Base-by-base conservation (phyloP, 92 coral and sea anemone genomes). In the Metridium senile region DNA sequence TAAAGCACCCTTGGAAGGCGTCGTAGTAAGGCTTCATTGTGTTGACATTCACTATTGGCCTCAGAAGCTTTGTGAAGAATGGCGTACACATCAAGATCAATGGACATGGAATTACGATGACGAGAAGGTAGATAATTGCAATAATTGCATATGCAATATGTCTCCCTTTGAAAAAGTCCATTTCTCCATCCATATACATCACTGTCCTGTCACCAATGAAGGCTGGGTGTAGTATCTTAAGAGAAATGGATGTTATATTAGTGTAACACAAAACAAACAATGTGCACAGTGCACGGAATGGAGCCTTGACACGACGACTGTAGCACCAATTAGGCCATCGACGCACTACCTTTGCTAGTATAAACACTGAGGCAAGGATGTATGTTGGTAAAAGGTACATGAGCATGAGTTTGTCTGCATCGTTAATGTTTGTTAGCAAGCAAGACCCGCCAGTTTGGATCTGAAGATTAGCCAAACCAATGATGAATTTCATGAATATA, bases 211-310 rank as follows among this genome's bases (percentile, higher is more conserved):
- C 71, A 26, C 89, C 91, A 29, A 94, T 21, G 26, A 22, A 39
- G 26, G 90, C 94, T 1, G 85, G 78, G 59, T 77, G 65, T 11
- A 94, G 84, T 59, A 94, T 89, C 68, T 76, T 85, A 43, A 94
- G 82, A 4, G 97, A 89, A 74, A 92, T 82, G 10, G 81, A 58
- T 6, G 92, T 87, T 74, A 94, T 86, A 26, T 93, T 88, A 19
- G 98, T 87, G 63, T 94, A 94, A 58, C 97, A 94, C 30, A 94
- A 76, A 8, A 94, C 98, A 69, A 94, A 74, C 82, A 94, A 68
- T 35, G 97, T 94, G 58, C 98, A 94, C 28, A 92, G 77, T 20
- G 97, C 98, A 29, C 98, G 94, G 82, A 88, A 85, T 1, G 94
- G 91, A 17, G 93, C 88, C 46, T 61, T 76, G 20, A 94, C 86